phyloP scores from a whole-genome alignment of 2,888 invertebrate species.

The Pandemis cinnamomeana region DNA sequence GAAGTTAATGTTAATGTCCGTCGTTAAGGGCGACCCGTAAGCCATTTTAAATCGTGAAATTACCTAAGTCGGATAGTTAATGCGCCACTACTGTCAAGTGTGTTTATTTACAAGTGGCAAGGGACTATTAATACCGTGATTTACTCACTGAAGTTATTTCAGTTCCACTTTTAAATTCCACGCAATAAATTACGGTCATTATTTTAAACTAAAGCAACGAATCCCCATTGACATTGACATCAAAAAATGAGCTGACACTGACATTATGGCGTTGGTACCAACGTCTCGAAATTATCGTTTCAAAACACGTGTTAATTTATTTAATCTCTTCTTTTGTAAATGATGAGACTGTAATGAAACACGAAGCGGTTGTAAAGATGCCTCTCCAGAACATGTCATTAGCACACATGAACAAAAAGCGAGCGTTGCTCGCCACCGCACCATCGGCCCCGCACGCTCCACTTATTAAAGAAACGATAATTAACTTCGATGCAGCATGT shows the following conservation, averaged over 20 bases:
- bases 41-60: constrained; percentile 23
- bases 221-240: constrained; percentile 30
- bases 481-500: constrained; percentile 47
- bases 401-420: constrained; percentile 40
- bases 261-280: constrained; percentile 43
- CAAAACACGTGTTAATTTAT: constrained; percentile 51
- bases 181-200: constrained; percentile 33
- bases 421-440: constrained; percentile 44
- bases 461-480: constrained; percentile 43
- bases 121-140: constrained; percentile 36
- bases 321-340: constrained; percentile 54
- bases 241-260: constrained; percentile 47
- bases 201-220: constrained; percentile 33
- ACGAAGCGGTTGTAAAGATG: constrained; percentile 49
- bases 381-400: constrained; percentile 43
- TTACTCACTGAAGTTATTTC: constrained; percentile 30
- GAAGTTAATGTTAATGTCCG: constrained; percentile 34
- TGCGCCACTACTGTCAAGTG: constrained; percentile 31
- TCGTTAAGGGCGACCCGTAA: constrained; percentile 19
- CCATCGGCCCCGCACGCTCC: constrained; percentile 49
- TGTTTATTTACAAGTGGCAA: constrained; percentile 35
- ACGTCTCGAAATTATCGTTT: constrained; percentile 47
- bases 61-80: constrained; percentile 27
- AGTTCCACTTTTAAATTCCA: constrained; percentile 29
- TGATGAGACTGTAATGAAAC: constrained; percentile 45